Evolutionary conservation across 1,140 invertebrate genomes (phyloP).

Genomic region (Sarcophaga peregrina): DNA sequence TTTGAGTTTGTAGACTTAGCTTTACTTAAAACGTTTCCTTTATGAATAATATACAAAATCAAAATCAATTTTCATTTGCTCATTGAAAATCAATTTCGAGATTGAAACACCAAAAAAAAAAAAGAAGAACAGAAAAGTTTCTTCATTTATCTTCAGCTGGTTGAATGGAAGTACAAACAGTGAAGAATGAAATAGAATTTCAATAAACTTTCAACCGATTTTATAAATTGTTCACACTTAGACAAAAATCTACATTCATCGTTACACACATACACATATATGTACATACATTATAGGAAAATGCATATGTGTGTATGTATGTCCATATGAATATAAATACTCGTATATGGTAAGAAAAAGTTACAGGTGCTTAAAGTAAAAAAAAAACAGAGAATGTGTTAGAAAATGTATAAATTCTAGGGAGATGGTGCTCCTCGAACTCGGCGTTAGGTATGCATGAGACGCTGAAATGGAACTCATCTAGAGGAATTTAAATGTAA

Average conservation of each 20-base stretch:
- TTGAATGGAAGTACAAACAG: neutral
- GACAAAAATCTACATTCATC: neutral
- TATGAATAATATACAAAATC: neutral
- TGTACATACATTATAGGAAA: too few relatives aligned
- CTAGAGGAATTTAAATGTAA: too few relatives aligned
- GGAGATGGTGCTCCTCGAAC: too few relatives aligned
- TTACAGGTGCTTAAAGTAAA: too few relatives aligned
- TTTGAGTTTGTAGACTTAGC: neutral
- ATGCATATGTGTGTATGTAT: too few relatives aligned
- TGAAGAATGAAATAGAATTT: conserved; percentile 12
- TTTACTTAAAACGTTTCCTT: neutral
- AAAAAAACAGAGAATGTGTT: too few relatives aligned
- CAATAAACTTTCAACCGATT: conserved; percentile 15
- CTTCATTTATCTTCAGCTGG: neutral
- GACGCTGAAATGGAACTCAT: too few relatives aligned
- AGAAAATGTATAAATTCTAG: too few relatives aligned
- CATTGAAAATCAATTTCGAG: neutral
- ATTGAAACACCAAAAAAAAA: too few relatives aligned
- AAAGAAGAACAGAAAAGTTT: neutral
- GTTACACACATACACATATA: neutral
- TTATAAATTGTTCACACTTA: conserved; percentile 11
- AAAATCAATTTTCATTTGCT: neutral
- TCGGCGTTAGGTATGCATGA: too few relatives aligned
- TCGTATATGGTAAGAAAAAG: too few relatives aligned
- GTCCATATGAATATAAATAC: too few relatives aligned